Conservation (phyloP, 92 coral and sea anemone genomes). For the Siderastrea siderea region DNA sequence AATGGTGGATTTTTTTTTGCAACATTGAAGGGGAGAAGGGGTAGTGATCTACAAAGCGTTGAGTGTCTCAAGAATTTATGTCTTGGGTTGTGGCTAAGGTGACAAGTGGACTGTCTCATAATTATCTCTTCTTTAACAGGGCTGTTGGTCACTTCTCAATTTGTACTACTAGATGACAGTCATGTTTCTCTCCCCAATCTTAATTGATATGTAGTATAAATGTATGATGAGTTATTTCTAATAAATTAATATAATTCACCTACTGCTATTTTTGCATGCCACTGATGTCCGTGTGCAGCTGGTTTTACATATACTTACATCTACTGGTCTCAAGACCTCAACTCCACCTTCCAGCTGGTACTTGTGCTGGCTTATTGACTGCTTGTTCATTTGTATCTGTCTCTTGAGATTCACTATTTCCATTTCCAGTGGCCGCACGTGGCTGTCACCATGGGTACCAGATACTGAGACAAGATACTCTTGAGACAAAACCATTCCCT, state of each 20-base stretch:
- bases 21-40: too few relatives aligned
- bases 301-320: constrained; percentile 64
- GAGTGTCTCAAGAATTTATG: too few relatives aligned
- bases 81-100: too few relatives aligned
- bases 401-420: constrained; percentile 94
- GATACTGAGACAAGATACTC: constrained; percentile 88
- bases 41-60: too few relatives aligned
- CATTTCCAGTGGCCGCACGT: constrained; percentile 91
- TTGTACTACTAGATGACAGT: too few relatives aligned
- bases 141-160: too few relatives aligned
- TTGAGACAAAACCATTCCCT: constrained; percentile 96
- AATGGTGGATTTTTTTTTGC: too few relatives aligned
- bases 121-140: too few relatives aligned
- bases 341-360: constrained; percentile 87
- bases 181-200: too few relatives aligned
- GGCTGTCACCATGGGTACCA: constrained; percentile 88
- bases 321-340: constrained; percentile 85
- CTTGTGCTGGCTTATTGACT: constrained; percentile 89
- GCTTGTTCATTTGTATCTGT: constrained; percentile 96
- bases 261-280: neutral
- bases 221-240: too few relatives aligned
- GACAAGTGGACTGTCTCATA: too few relatives aligned
- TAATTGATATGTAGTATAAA: too few relatives aligned
- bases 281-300: neutral
- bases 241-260: neutral